Base-by-base conservation (phyloP, 2,113 vertebrate species). In the Lasiurus cinereus region DNA sequence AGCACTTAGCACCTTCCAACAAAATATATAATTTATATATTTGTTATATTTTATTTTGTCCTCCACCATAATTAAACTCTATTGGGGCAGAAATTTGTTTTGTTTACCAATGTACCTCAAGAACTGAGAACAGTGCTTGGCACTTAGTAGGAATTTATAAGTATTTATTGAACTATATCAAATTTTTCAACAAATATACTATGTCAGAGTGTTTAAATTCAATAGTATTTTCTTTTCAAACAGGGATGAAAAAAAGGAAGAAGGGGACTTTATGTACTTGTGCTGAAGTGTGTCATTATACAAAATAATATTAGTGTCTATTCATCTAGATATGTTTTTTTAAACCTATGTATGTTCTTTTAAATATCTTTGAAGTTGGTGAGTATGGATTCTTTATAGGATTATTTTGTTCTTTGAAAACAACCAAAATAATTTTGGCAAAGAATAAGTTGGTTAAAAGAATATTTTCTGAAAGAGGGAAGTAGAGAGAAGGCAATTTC, bases 331-430 rank as follows among this genome's bases (percentile, higher is more conserved):
- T 39, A 59, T 9, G 2, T 3, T n/a, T 46, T 43, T 77, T 92
- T 46, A 84, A 69, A 14, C 8, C 16, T 79, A 52, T 50, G 14
- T 88, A 33, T 36, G 2, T 59, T 39, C 18, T 92, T 80, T 76
- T 83, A 33, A 73, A 5, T 76, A 27, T 67, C 19, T 73, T 88
- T 54, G 64, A 48, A 70, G 7, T 21, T 56, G 66, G 2, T 39
- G 22, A 82, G 13, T 24, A 78, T 24, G 69, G 14, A 72, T 27
- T 6, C 8, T 73, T 92, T 67, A 46, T 9, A 24, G 39, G 10
- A 33, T 90, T 2, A 73, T 54, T 66, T 78, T 29, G 69, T 94
- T 90, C 3, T 94, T 86, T 79, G 52, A 31, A 78, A 89, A 83
- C 15, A 86, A 24, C 19, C 24, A 62, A 33, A 83, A 90, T 83